These are phyloP conservation scores for Agonopterix subpropinquella DNA, from an alignment of 2,888 invertebrate species.

Conservation along the genomic window DNA sequence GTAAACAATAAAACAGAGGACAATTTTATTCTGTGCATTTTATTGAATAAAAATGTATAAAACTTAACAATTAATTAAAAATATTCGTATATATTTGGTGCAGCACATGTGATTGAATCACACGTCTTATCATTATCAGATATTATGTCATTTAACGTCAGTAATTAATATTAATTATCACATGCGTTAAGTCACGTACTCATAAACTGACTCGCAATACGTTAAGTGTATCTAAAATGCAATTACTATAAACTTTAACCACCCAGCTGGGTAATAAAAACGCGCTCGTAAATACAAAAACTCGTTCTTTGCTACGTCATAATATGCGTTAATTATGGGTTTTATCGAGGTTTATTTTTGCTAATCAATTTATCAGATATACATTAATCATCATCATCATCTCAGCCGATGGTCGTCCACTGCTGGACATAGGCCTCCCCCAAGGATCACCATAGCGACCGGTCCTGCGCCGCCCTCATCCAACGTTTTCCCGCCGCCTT, in stretches of 20 bases:
- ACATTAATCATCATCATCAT: too few species aligned
- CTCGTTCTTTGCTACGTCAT: too few species aligned
- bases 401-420: too few species aligned
- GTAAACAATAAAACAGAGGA: too few species aligned
- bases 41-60: slow-evolving; percentile 25
- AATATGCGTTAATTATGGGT: too few species aligned
- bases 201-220: neutral
- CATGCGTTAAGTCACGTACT: neutral
- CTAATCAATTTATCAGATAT: too few species aligned
- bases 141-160: slow-evolving; percentile 1
- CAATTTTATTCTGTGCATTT: slow-evolving; percentile 13
- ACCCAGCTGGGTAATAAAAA: neutral
- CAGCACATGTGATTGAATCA: slow-evolving; percentile 13
- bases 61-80: slow-evolving; percentile 24
- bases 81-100: slow-evolving; percentile 37
- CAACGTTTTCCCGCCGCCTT: too few species aligned
- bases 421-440: too few species aligned
- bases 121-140: neutral
- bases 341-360: too few species aligned
- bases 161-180: neutral
- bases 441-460: too few species aligned
- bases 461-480: too few species aligned
- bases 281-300: neutral
- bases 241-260: neutral
- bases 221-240: neutral